Conservation (phyloP, 2,888 invertebrate genomes). For the Digitonthophagus gazella region DNA sequence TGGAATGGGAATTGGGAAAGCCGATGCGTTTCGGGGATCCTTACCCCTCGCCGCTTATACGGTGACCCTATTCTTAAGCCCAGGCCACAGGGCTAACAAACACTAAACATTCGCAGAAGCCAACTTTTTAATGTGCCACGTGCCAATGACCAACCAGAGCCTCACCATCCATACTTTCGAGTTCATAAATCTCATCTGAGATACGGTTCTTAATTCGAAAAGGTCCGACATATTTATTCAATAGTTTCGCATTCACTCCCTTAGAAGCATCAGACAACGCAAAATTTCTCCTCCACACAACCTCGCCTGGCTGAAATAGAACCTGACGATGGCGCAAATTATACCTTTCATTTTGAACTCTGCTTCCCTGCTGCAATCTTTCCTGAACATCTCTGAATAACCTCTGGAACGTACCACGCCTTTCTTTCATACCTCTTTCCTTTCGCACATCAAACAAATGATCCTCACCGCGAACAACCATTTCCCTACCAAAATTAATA, state of each 20-base stretch:
- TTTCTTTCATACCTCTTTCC: no score
- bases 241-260: neutral
- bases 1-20: no score
- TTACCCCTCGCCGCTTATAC: no score
- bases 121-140: no score
- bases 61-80: no score
- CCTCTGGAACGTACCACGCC: neutral
- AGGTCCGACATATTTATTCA: constrained; percentile 22
- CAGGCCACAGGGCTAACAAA: no score
- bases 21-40: no score
- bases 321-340: neutral
- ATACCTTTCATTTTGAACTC: neutral
- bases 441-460: neutral
- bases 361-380: neutral
- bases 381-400: neutral
- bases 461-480: neutral
- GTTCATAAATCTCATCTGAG: no score
- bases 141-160: no score
- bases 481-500: constrained; percentile 36
- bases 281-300: neutral
- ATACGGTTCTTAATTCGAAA: constrained; percentile 1
- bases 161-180: no score
- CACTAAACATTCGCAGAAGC: no score
- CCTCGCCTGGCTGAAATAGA: neutral
- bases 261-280: neutral